Base-by-base conservation (phyloP, 1,140 invertebrate species). In the Nomia melanderi region DNA sequence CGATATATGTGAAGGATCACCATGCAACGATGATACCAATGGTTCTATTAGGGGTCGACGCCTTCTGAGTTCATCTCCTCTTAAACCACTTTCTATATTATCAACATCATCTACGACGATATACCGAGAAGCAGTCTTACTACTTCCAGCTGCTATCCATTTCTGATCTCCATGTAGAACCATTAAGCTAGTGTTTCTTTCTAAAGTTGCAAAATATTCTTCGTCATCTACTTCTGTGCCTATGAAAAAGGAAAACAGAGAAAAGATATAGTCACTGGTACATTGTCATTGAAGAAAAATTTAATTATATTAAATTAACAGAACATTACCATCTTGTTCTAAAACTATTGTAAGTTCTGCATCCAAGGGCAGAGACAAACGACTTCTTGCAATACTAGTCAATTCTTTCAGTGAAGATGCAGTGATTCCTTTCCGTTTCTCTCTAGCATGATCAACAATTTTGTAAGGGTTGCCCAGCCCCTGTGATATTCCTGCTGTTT, bases 191-290 rank as follows among this genome's bases (percentile, higher is more conserved):
- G 96, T 97, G 85, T 97, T 96, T 75, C 94, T 95, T 85, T 97
- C 96, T 64, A 97, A 91, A 1, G 96, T 97, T 44, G 94, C 95
- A 89, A 97, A 97, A 90, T 97, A 97, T 88, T 97, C 96, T 89
- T 97, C 96, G 86, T 97, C 96, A 82, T 97, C 97, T 44, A 97
- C 96, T 93, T 97, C 97, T 1, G 97, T 97, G 25, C 96, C 91
- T 92, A 50, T 33, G 86, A 78, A 11, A n/a, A 66, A 64, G 59
- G 17, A 29, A 60, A 63, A 41, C 11, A 25, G 20, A 2, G 4
- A 14, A 44, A 44, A 44, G 12, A 27, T n/a, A n/a, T 54, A 20
- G 0, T 56, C 11, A 31, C 2, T n/a, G 3, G 12, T 6, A n/a
- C 31, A 2, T 36, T 36, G 23, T 6, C 20, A 5, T 41, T 2